Base-by-base conservation (phyloP, 2,797 vertebrate genomes). In the Schizothorax lantsangensis region DNA sequence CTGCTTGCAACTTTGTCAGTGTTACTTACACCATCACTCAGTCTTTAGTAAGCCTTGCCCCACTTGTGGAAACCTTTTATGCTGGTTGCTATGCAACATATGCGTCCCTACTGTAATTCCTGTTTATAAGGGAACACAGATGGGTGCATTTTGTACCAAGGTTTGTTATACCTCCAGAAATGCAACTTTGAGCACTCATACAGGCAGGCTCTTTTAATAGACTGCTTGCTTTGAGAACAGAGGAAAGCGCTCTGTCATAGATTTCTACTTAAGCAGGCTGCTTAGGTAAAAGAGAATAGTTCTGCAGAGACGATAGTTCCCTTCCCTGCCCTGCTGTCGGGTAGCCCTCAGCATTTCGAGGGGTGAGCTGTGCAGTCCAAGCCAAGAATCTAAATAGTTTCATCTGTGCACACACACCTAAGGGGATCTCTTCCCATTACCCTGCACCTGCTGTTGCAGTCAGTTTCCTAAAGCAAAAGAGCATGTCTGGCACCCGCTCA, bases 21-120 rank as follows among this genome's bases (percentile, higher is more conserved):
- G 86, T 83, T 62, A 71, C 91, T 89, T 90, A 88, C 86, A 89
- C 91, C 92, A 92, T 93, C 92, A 62, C 54, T 85, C 57, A 82
- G 83, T 75, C 71, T 85, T 47, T 49, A 38, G 36, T 79, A 79
- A 62, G 83, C 75, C 54, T 80, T 36, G 23, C 89, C 92, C 91
- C 21, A 38, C 75, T 59, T 59, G 26, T 59, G 49, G n/a, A 72
- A 80, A 38, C 33, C 49, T 85, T 59, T 62, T 26, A 62, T 62
- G 9, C 26, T 11, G 66, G 66, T 85, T 85, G 77, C 66, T 59
- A 72, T 45, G 75, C 62, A 2, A 57, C 49, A 62, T 36, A 47
- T 14, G 0, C 8, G 33, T 23, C 66, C 9, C 33, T 43, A 38
- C 36, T 40, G 23, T 40, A 64, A 79, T 5, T n/a, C 11, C 73